phyloP scores from a whole-genome alignment of 2,888 invertebrate genomes.

The Junonia oenone region DNA sequence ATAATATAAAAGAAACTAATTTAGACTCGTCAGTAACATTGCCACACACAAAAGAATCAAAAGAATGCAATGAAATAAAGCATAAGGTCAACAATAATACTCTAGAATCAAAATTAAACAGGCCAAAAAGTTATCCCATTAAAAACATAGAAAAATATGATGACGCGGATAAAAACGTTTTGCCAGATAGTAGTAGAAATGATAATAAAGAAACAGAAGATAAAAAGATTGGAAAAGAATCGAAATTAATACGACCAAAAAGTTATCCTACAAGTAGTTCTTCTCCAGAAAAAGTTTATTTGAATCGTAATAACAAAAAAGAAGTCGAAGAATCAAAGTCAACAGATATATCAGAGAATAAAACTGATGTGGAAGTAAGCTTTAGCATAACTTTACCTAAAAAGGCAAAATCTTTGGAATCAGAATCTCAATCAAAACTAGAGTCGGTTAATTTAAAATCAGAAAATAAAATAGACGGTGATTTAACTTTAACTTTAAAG shows the following conservation, averaged over 20 bases:
- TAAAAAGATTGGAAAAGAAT: conserved; percentile 53
- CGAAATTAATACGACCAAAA: conserved; percentile 77
- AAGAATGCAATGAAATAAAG: conserved; percentile 33
- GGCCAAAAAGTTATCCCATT: conserved; percentile 81
- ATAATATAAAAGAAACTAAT: conserved; percentile 68
- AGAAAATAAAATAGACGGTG: conserved; percentile 34
- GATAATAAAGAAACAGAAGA: conserved; percentile 28
- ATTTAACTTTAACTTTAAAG: conserved; percentile 49
- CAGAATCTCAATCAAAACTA: conserved; percentile 37
- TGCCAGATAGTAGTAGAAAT: conserved; percentile 33
- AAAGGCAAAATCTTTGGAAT: conserved; percentile 44
- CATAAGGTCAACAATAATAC: conserved; percentile 42
- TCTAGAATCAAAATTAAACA: conserved; percentile 64
- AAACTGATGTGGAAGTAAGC: conserved; percentile 66
- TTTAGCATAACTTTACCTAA: conserved; percentile 68
- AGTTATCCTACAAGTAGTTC: conserved; percentile 79
- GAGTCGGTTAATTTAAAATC: conserved; percentile 37
- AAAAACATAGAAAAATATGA: conserved; percentile 56
- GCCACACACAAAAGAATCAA: conserved; percentile 23
- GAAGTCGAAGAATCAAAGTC: conserved; percentile 46
- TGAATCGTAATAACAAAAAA: conserved; percentile 46
- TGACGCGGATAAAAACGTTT: conserved; percentile 39
- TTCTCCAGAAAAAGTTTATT: conserved; percentile 62
- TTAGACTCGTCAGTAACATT: conserved; percentile 40
- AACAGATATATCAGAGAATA: conserved; percentile 38